Evolutionary conservation across 2,113 vertebrate species (phyloP), one percentile per base, ranked within the genome.

Genomic region (Vulpes lagopus): DNA sequence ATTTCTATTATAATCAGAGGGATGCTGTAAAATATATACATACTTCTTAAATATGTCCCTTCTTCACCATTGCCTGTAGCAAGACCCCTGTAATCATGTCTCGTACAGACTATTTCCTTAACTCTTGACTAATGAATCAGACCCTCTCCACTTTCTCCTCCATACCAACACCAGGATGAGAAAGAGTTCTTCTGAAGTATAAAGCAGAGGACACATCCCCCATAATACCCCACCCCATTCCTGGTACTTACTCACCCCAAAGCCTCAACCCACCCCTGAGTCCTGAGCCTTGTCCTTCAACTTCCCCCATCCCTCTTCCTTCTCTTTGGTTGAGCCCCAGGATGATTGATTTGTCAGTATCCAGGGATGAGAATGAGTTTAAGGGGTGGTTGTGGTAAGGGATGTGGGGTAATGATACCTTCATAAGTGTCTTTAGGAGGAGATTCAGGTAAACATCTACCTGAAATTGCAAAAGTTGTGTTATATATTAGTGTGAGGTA

Each of bases 1-100:
- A 64, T 92, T 95, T 92, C 25, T 87, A 92, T 81, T 94, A 83
- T 38, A 95, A 51, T 43, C 65, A 94, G 82, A 73, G 89, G 4
- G 73, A 71, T 59, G 6, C 51, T 49, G 20, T 32, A 74, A 76
- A 69, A 81, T 23, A 22, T 57, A 57, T 25, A 38, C 20, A 22
- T 38, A 55, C 5, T 30, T 62, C 43, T 85, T 55, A 90, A 73
- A 51, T 94, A 35, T 85, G n/a, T 59, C 25, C 84, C 51, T 87
- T 94, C 5, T 81, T 87, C 64, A 59, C n/a, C 53, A 67, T 25
- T 73, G 71, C 25, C 32, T 60, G 73, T 49, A 62, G 71, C 22
- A 53, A 91, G 64, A 89, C 14, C 11, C 7, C 7, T 20, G 6
- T 65, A 30, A 27, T 62, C 59, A 43, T 3, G 2, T 43, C 12